Conservation (phyloP, 2,797 vertebrate genomes). For the Threskiornis aethiopicus region DNA sequence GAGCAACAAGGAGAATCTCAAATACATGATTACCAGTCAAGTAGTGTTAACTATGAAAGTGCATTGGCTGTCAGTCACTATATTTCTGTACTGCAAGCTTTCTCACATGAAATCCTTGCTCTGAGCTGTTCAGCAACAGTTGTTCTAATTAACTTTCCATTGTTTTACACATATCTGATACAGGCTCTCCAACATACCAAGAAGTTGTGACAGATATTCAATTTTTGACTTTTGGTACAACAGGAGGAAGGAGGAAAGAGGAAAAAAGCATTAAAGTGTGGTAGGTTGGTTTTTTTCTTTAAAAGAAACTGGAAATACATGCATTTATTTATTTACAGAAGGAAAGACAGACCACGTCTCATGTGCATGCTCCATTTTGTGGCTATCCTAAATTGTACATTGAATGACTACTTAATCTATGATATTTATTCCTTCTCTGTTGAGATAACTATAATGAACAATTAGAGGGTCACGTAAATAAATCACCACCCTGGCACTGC, state of each 20-base stretch:
- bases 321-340: neutral
- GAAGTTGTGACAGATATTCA: neutral
- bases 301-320: neutral
- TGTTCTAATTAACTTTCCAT: neutral
- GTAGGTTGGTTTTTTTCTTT: neutral
- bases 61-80: rapidly evolving
- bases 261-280: neutral
- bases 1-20: neutral
- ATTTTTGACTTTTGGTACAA: neutral
- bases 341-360: neutral
- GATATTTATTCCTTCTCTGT: neutral
- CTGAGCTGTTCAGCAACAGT: neutral
- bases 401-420: neutral
- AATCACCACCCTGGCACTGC: neutral
- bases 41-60: neutral
- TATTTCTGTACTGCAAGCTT: neutral
- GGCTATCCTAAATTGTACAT: neutral
- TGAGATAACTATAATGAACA: neutral
- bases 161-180: neutral
- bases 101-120: neutral
- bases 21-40: neutral
- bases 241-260: neutral
- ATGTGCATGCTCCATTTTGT: neutral
- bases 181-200: neutral
- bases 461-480: neutral